phyloP scores from a whole-genome alignment of 2,888 invertebrate species.

The Thymelicus lineola region DNA sequence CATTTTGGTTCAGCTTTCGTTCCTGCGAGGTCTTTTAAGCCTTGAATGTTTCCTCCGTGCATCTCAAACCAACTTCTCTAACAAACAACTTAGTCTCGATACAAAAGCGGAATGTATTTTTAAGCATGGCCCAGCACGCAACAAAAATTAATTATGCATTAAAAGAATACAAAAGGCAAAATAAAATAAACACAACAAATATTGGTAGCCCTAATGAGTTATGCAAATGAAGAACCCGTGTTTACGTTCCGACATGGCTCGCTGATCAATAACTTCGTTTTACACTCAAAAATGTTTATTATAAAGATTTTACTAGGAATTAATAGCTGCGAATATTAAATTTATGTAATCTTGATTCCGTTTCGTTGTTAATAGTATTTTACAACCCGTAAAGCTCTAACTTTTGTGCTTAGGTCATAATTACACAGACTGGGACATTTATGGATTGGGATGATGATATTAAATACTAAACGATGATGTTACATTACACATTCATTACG shows the following conservation, averaged over 20 bases:
- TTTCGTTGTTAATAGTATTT: neutral
- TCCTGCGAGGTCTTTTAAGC: neutral
- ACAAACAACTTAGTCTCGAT: slow-evolving; percentile 9
- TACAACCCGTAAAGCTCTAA: too few species aligned
- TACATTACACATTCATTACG: too few species aligned
- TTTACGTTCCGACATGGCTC: slow-evolving; percentile 44
- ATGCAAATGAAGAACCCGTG: slow-evolving; percentile 45
- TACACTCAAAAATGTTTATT: slow-evolving; percentile 30
- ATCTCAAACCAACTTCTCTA: neutral
- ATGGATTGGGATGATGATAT: too few species aligned
- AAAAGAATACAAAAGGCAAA: slow-evolving; percentile 41
- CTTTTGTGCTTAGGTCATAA: too few species aligned
- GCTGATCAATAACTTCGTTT: slow-evolving; percentile 44
- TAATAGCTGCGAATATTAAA: neutral
- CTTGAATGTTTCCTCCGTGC: neutral
- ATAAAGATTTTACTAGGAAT: slow-evolving; percentile 7
- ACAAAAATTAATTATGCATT: slow-evolving; percentile 44
- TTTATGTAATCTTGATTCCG: neutral
- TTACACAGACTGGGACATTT: too few species aligned
- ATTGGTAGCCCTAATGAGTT: slow-evolving; percentile 55
- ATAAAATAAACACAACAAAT: slow-evolving; percentile 48
- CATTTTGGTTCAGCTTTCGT: neutral
- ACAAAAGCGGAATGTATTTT: slow-evolving; percentile 30
- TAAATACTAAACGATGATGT: too few species aligned
- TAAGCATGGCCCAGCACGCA: slow-evolving; percentile 35